These are phyloP conservation scores for Tychaedon coryphoeus DNA, from an alignment of 2,113 vertebrate genomes.

Conservation along the genomic window DNA sequence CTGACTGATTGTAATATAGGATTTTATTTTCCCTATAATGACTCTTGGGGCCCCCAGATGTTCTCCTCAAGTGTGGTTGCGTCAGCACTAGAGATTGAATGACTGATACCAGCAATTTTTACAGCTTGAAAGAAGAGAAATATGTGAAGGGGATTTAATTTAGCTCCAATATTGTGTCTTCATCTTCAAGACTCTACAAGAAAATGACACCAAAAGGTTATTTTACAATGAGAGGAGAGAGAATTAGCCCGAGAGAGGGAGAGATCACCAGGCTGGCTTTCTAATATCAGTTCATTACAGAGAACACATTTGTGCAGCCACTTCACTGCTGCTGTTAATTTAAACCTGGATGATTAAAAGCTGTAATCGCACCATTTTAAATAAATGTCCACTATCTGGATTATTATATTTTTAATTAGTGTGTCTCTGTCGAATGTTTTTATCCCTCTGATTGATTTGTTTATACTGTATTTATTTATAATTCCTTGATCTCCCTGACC, in stretches of 20 bases:
- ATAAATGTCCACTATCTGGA: slow-evolving; percentile 46
- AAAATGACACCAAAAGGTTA: slow-evolving; percentile 57
- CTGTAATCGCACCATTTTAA: slow-evolving; percentile 60
- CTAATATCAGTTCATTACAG: slow-evolving; percentile 42
- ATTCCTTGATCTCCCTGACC: slow-evolving; percentile 47
- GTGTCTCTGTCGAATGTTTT: slow-evolving; percentile 37
- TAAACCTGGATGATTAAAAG: slow-evolving; percentile 62
- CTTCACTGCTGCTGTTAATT: slow-evolving; percentile 40
- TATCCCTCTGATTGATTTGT: slow-evolving; percentile 66
- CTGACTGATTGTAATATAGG: slow-evolving; percentile 55
- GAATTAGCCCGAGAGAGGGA: slow-evolving; percentile 15
- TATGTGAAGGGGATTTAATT: slow-evolving; percentile 64
- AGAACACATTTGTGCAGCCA: neutral
- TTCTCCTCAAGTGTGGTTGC: slow-evolving; percentile 59
- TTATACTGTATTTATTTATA: slow-evolving; percentile 55
- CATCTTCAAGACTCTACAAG: slow-evolving; percentile 52
- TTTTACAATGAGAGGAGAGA: slow-evolving; percentile 21
- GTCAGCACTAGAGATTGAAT: slow-evolving; percentile 60
- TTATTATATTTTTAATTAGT: slow-evolving; percentile 71
- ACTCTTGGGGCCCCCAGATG: slow-evolving; percentile 62
- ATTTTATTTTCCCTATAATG: slow-evolving; percentile 63
- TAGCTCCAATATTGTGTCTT: slow-evolving; percentile 58
- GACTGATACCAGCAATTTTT: slow-evolving; percentile 67
- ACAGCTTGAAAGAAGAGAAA: slow-evolving; percentile 61
- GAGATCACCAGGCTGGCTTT: slow-evolving; percentile 36